phyloP scores from a whole-genome alignment of 2,113 vertebrate genomes.

The Charadrius vociferus region DNA sequence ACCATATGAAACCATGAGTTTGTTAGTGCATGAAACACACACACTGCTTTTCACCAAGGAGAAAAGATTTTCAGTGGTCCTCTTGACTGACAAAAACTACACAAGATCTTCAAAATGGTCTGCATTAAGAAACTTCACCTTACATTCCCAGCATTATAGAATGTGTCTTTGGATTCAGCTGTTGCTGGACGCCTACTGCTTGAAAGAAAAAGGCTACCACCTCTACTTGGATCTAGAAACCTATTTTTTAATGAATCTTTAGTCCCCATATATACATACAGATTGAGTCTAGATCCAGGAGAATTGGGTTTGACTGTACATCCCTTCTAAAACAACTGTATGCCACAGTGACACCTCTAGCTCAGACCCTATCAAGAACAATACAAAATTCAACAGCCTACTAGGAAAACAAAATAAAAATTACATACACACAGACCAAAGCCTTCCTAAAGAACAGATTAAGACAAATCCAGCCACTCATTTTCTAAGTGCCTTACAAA shows the following conservation, averaged over 20 bases:
- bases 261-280: neutral
- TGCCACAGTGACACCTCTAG: neutral
- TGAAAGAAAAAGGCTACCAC: neutral
- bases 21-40: neutral
- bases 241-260: neutral
- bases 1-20: neutral
- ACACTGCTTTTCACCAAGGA: neutral
- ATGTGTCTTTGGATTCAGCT: neutral
- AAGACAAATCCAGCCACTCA: neutral
- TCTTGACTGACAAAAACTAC: neutral
- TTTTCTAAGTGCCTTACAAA: neutral
- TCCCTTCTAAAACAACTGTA: neutral
- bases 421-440: neutral
- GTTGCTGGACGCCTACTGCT: neutral
- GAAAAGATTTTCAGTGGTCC: neutral
- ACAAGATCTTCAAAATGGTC: neutral
- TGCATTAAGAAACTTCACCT: neutral
- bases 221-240: neutral
- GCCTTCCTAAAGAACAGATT: neutral
- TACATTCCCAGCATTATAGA: neutral
- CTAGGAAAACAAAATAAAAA: neutral
- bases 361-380: neutral
- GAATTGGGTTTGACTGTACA: fast-evolving
- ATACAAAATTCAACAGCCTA: neutral
- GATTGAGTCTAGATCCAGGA: neutral